A percentile compares a stretch with the other conserved stretches of the same genome.
phyloP scores from a whole-genome alignment of 2,797 vertebrate species.

The Falco naumanni region DNA sequence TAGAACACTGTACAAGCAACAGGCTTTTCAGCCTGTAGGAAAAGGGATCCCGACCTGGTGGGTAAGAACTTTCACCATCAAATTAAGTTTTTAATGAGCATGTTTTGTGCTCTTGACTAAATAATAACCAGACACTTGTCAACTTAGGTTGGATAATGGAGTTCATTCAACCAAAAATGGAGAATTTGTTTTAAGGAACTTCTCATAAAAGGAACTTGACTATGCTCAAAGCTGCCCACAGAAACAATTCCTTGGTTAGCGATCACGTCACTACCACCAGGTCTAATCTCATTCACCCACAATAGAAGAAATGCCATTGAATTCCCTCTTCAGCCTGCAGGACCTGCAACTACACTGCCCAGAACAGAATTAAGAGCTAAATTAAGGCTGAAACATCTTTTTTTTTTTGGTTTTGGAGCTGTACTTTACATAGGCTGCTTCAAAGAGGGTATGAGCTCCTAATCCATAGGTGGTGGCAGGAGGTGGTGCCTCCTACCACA shows the following conservation, averaged over 20 bases:
- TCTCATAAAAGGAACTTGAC: background rate
- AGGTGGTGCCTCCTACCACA: background rate
- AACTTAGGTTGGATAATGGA: background rate
- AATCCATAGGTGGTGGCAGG: background rate
- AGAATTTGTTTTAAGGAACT: constrained; percentile 2
- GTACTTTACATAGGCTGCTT: background rate
- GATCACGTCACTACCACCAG: background rate
- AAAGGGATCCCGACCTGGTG: background rate
- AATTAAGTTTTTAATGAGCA: background rate
- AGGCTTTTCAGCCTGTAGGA: background rate
- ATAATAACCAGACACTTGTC: background rate
- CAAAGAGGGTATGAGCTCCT: background rate
- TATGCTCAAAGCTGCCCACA: background rate
- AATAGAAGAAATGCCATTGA: background rate
- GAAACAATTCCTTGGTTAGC: background rate
- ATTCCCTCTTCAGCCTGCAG: background rate
- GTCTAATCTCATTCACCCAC: background rate
- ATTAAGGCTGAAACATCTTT: background rate
- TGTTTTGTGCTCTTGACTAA: background rate
- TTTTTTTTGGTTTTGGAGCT: background rate
- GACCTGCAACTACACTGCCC: background rate
- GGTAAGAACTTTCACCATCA: background rate
- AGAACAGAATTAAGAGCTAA: background rate
- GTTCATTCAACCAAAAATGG: background rate
- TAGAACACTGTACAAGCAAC: background rate